These are phyloP conservation scores for Sarcophaga subvicina DNA, from an alignment of 2,888 invertebrate species.

Conservation along the genomic window DNA sequence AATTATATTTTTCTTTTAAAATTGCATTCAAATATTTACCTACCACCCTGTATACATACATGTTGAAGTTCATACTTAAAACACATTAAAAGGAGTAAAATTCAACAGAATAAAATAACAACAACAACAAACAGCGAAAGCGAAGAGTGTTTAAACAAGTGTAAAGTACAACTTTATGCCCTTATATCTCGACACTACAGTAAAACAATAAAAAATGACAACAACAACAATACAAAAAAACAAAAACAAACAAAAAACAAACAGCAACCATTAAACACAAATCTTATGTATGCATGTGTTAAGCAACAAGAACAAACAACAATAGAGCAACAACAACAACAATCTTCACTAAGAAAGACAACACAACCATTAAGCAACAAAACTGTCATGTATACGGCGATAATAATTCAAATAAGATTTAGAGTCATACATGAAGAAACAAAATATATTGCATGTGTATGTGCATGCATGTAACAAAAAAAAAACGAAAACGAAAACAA, in stretches of 20 bases:
- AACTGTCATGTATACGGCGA: slow-evolving; percentile 75
- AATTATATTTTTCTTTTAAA: too few species aligned
- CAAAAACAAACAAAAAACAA: neutral
- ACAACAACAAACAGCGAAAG: neutral
- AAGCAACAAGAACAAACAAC: slow-evolving; percentile 43
- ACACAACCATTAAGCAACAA: slow-evolving; percentile 51
- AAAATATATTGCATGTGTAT: slow-evolving; percentile 24
- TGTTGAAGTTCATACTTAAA: neutral
- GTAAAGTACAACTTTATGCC: slow-evolving; percentile 64
- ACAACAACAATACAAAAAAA: slow-evolving; percentile 20
- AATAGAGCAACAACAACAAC: slow-evolving; percentile 42
- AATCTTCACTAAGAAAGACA: slow-evolving; percentile 36
- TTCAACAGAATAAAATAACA: slow-evolving; percentile 29
- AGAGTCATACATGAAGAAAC: slow-evolving; percentile 72
- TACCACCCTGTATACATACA: slow-evolving; percentile 4
- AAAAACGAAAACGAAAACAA: slow-evolving; percentile 10
- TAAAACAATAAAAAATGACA: slow-evolving; percentile 52
- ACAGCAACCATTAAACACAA: slow-evolving; percentile 43
- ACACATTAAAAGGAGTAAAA: slow-evolving; percentile 13
- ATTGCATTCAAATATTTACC: too few species aligned
- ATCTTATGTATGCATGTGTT: slow-evolving; percentile 14
- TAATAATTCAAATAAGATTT: slow-evolving; percentile 80
- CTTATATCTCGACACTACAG: slow-evolving; percentile 37
- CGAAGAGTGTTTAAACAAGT: slow-evolving; percentile 54
- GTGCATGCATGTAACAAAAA: slow-evolving; percentile 5